Base-by-base conservation (phyloP, 2,888 invertebrate species). In the Thera obeliscata region DNA sequence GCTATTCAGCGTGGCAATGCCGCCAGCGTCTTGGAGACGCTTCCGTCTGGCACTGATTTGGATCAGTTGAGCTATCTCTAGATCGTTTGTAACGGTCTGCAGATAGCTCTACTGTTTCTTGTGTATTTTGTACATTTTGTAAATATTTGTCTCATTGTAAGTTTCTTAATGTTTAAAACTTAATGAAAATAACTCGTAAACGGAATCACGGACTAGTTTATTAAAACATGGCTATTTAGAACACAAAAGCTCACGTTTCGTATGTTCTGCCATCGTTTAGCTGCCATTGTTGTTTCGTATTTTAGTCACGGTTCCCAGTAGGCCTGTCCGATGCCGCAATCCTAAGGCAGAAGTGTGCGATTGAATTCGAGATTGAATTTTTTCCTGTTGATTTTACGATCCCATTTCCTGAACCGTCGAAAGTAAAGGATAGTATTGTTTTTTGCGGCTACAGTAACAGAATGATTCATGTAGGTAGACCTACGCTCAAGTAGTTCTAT, bases 181-280 rank as follows among this genome's bases (percentile, higher is more conserved):
- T 22, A 0, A 22, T 22, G 52, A 52, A 52, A 52, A 9, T 33
- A 33, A 22, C 50, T 9, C 33, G 33, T 8, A 22, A 52, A 33
- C 52, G n/a, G 8, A 33, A n/a, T 33, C 52, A 33, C 52, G 8
- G 33, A 9, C 33, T 52, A 52, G 52, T 69, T 69, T 71, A 65
- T 65, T 73, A 69, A 67, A 70, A 69, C 63, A 56, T 52, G 61
- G 64, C 67, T 56, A 71, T 73, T 73, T 67, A 67, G 69, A 68
- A 46, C 57, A 70, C 65, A 69, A 71, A 73, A 62, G 67, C 60
- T 69, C 70, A 64, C 67, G 69, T 70, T 71, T 61, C 69, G 59
- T 57, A 36, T 66, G 49, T 66, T 49, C 36, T 68, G 56, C 22
- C 22, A 22, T 60, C 50, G 66, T 65, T 70, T 68, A 41, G 48